Evolutionary conservation across 2,797 vertebrate genomes (phyloP).

Genomic region (Epinephelus malabaricus): DNA sequence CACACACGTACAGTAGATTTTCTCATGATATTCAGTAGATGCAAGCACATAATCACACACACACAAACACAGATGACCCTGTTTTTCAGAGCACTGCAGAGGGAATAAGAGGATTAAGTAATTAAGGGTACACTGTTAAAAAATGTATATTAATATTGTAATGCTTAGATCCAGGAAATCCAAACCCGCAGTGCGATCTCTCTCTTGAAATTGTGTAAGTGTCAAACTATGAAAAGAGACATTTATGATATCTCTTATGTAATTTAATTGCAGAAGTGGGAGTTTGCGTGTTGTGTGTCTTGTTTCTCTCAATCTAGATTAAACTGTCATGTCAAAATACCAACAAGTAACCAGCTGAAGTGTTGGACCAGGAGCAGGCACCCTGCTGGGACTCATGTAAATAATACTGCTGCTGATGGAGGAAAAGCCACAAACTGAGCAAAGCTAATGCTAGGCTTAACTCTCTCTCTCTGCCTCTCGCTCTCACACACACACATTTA

Average conservation of each 20-base stretch:
- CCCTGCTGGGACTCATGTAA: slow-evolving; percentile 74
- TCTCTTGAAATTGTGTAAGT: neutral
- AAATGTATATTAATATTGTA: slow-evolving; percentile 66
- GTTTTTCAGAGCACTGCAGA: slow-evolving; percentile 59
- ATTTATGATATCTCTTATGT: slow-evolving; percentile 4
- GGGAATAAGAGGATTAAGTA: slow-evolving; percentile 75
- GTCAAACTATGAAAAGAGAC: neutral
- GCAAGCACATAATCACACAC: slow-evolving; percentile 13
- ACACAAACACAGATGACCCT: slow-evolving; percentile 56
- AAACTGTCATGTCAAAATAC: slow-evolving; percentile 62
- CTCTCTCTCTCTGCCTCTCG: slow-evolving; percentile 19
- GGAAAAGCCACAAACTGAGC: slow-evolving; percentile 66
- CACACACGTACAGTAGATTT: slow-evolving; percentile 13
- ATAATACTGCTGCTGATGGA: slow-evolving; percentile 78
- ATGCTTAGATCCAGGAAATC: slow-evolving; percentile 56
- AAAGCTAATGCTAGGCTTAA: slow-evolving; percentile 70
- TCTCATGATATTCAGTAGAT: too few relatives aligned
- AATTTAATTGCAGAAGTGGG: neutral
- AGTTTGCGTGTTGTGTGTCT: slow-evolving; percentile 23
- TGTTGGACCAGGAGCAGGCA: slow-evolving; percentile 46
- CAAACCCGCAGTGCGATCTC: slow-evolving; percentile 2
- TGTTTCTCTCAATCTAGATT: slow-evolving; percentile 57
- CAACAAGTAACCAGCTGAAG: slow-evolving; percentile 50
- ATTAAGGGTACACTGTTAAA: slow-evolving; percentile 76
- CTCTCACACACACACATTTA: neutral